Conservation (phyloP, 2,888 invertebrate genomes). For the Athalia circularis region DNA sequence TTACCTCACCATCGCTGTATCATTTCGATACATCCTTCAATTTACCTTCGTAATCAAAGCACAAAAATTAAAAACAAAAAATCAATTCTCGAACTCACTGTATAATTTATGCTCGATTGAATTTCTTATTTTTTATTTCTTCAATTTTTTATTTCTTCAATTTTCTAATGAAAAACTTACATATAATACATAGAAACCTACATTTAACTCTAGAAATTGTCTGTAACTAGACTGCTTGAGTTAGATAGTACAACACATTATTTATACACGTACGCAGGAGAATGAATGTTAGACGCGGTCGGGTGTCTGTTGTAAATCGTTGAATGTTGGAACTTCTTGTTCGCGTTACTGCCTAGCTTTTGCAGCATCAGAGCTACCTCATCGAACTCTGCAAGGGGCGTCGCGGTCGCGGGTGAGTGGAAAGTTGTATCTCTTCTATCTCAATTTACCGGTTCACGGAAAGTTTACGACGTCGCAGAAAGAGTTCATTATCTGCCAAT, state of each 20-base stretch:
- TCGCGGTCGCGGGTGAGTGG: slow-evolving; percentile 24
- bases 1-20: slow-evolving; percentile 1
- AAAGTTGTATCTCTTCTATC: slow-evolving; percentile 38
- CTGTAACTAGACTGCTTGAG: not conserved
- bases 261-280: not conserved
- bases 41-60: no score
- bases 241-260: no score
- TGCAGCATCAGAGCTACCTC: not conserved
- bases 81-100: not conserved
- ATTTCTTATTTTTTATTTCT: not conserved
- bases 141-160: not conserved
- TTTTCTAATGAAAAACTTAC: not conserved
- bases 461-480: slow-evolving; percentile 41
- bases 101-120: not conserved
- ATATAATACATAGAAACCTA: not conserved
- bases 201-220: not conserved
- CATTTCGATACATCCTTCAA: no score
- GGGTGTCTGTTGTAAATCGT: not conserved
- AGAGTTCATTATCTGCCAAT: slow-evolving; percentile 41
- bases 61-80: no score
- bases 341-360: not conserved
- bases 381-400: slow-evolving; percentile 3
- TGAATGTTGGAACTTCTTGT: slow-evolving; percentile 11
- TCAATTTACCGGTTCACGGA: slow-evolving; percentile 38
- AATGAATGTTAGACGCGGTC: not conserved